These are phyloP conservation scores for Nyctereutes procyonoides DNA, from an alignment of 2,113 vertebrate genomes.

Conservation along the genomic window DNA sequence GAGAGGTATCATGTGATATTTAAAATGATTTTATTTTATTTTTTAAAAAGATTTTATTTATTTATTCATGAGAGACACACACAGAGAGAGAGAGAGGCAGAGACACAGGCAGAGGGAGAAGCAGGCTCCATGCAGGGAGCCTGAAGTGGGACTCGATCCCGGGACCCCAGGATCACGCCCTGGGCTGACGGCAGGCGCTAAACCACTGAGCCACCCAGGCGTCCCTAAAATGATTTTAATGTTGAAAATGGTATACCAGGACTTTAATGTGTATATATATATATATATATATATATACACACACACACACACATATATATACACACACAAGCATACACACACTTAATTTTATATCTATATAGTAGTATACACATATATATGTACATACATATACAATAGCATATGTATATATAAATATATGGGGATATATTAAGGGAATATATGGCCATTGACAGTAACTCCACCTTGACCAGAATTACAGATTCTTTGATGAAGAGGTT, in stretches of 20 bases:
- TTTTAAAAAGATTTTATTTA: too few species aligned
- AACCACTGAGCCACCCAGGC: too few species aligned
- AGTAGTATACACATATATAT: not conserved
- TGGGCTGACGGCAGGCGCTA: too few species aligned
- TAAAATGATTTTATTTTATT: conserved; percentile 44
- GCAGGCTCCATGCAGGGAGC: too few species aligned
- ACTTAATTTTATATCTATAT: not conserved
- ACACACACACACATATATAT: too few species aligned
- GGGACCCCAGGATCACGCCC: too few species aligned
- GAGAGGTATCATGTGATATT: not conserved
- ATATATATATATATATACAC: too few species aligned
- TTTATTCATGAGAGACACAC: too few species aligned
- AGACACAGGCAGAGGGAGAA: too few species aligned
- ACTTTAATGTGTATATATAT: not conserved
- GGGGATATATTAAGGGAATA: not conserved
- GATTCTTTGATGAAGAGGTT: not conserved
- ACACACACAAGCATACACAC: not conserved
- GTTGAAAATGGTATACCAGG: not conserved
- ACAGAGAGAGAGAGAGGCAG: too few species aligned
- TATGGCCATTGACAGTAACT: not conserved
- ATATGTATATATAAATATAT: not conserved
- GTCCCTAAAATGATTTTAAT: conserved; percentile 2
- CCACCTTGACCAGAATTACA: not conserved
- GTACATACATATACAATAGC: not conserved
- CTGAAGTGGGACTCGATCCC: too few species aligned